Conservation (phyloP, 2,888 invertebrate genomes). For the Cerceris ruficornis region DNA sequence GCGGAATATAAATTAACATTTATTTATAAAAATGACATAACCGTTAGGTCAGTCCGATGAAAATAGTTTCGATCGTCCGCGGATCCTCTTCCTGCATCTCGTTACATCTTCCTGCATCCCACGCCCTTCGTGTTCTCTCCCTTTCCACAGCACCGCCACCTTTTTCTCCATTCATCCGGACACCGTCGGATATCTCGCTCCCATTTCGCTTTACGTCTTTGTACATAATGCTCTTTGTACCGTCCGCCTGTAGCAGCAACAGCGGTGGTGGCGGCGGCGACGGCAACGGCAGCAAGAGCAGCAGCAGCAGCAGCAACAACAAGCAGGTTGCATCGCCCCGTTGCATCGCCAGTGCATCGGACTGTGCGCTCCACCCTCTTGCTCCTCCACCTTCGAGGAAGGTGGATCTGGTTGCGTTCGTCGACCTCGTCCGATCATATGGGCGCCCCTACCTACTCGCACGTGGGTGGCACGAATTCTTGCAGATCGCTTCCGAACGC, state of each 20-base stretch:
- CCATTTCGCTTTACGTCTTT: constrained; percentile 77
- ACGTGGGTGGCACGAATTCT: constrained; percentile 66
- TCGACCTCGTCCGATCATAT: constrained; percentile 68
- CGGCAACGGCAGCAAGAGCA: constrained; percentile 15
- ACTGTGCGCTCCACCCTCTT: constrained; percentile 37
- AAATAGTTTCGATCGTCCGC: constrained; percentile 37
- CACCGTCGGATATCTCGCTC: constrained; percentile 76
- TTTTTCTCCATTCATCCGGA: constrained; percentile 56
- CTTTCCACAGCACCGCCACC: constrained; percentile 45
- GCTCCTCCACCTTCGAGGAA: constrained; percentile 43
- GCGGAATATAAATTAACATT: not conserved
- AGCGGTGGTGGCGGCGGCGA: constrained; percentile 29
- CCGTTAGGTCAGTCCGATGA: constrained; percentile 12
- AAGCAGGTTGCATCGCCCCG: constrained; percentile 29
- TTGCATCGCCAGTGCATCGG: constrained; percentile 48
- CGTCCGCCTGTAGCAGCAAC: constrained; percentile 57
- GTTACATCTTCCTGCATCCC: constrained; percentile 47
- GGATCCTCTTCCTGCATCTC: constrained; percentile 47
- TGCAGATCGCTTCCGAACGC: constrained; percentile 40
- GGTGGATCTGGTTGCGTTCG: constrained; percentile 67
- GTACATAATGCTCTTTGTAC: constrained; percentile 78
- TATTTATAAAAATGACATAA: constrained; percentile 1
- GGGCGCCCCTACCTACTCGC: constrained; percentile 55
- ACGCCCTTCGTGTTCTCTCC: constrained; percentile 59
- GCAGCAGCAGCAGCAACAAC: constrained; percentile 12